phyloP scores from a whole-genome alignment of 37 sponge, comb jelly and placozoan genomes.

The Cladorhizidae sp. region DNA sequence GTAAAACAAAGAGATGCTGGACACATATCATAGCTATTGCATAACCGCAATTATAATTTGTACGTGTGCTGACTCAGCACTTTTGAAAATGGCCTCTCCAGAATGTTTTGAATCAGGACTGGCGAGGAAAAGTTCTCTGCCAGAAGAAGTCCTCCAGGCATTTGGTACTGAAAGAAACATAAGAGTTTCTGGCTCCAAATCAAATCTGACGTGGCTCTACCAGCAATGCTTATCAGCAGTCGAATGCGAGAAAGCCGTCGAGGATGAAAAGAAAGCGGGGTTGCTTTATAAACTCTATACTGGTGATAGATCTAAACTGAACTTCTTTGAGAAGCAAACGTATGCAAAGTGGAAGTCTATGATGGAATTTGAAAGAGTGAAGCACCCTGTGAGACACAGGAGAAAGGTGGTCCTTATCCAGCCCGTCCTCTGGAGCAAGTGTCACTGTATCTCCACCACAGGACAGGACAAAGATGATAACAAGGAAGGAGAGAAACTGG shows the following conservation, averaged over 20 bases:
- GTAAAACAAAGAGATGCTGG: not conserved
- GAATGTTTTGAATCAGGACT: not conserved
- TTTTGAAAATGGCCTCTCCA: not conserved
- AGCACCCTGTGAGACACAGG: slow-evolving; percentile 41
- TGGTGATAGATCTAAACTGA: not conserved
- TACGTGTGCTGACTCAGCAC: not conserved
- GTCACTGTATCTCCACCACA: not conserved
- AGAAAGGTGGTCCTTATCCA: slow-evolving; percentile 57
- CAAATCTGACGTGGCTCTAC: not conserved
- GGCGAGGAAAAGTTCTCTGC: not conserved
- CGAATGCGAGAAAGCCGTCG: no score
- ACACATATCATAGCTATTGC: not conserved
- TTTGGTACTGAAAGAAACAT: not conserved
- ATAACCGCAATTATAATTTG: not conserved
- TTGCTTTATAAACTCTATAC: not conserved
- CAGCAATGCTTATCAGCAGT: not conserved
- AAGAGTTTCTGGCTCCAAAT: not conserved
- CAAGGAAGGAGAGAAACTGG: not conserved
- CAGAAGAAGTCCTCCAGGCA: not conserved
- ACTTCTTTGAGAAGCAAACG: slow-evolving; percentile 47
- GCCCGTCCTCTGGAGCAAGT: slow-evolving; percentile 18
- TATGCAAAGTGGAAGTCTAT: slow-evolving; percentile 56
- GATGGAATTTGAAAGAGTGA: slow-evolving; percentile 34
- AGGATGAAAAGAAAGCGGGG: no score
- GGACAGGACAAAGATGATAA: not conserved